These are phyloP conservation scores for Agriopis marginaria DNA, from an alignment of 2,888 invertebrate genomes.

Conservation along the genomic window DNA sequence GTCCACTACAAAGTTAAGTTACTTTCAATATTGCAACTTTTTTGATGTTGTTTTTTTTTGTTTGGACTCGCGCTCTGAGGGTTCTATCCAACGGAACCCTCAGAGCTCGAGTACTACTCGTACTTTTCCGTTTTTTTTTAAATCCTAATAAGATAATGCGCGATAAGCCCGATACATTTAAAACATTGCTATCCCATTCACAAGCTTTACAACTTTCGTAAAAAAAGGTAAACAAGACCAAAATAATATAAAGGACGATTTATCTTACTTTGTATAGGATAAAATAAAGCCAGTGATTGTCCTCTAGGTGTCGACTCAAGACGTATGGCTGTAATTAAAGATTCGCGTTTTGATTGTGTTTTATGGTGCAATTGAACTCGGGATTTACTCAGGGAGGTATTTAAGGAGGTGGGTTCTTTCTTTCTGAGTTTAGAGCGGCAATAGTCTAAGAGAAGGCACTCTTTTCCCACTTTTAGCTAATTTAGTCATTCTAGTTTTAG, in stretches of 20 bases:
- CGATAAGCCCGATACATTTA: too few species aligned
- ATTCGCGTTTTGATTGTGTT: conserved; percentile 40
- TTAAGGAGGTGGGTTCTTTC: background rate
- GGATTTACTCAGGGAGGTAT: conserved; percentile 14
- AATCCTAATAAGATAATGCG: too few species aligned
- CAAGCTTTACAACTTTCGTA: background rate
- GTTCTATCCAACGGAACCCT: too few species aligned
- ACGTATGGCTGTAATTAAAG: conserved; percentile 49
- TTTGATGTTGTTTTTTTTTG: too few species aligned
- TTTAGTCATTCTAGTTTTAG: too few species aligned
- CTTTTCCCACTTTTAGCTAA: too few species aligned
- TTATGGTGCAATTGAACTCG: conserved; percentile 42
- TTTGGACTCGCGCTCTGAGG: too few species aligned
- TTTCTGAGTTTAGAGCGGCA: background rate
- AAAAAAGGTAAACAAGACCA: conserved; percentile 11
- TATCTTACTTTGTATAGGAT: conserved; percentile 45
- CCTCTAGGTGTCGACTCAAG: conserved; percentile 45
- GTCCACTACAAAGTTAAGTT: too few species aligned
- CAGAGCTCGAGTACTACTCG: too few species aligned
- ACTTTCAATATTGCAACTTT: too few species aligned
- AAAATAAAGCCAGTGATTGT: conserved; percentile 36
- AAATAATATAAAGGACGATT: conserved; percentile 32
- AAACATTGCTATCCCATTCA: background rate
- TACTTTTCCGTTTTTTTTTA: too few species aligned
- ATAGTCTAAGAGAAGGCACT: too few species aligned